Evolutionary conservation across 2,113 vertebrate genomes (phyloP).

Genomic region (Phasianus colchicus): DNA sequence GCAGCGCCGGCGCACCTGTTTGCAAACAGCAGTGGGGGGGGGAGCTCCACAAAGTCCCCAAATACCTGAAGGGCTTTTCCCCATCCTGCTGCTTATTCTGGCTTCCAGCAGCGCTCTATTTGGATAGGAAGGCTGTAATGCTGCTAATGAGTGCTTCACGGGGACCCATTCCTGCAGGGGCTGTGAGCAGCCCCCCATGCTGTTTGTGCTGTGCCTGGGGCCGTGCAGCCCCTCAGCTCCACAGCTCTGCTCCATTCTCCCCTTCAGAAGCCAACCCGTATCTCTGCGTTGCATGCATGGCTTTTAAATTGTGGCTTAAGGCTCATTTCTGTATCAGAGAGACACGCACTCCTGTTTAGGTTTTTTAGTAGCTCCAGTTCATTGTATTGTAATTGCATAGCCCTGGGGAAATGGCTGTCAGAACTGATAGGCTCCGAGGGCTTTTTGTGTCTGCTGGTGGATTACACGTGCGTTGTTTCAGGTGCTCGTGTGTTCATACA

Average conservation of each 20-base stretch:
- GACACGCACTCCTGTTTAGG: background rate
- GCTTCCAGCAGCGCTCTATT: background rate
- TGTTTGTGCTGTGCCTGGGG: accelerated
- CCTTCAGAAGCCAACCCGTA: background rate
- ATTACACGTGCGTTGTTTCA: background rate
- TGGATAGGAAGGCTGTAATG: background rate
- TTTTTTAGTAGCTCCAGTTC: background rate
- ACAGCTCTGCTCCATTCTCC: background rate
- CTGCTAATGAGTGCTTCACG: background rate
- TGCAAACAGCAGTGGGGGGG: accelerated
- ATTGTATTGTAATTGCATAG: background rate
- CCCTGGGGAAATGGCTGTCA: background rate
- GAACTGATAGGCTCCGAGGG: background rate
- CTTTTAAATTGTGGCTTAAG: background rate
- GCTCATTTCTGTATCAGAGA: background rate
- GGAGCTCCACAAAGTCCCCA: background rate
- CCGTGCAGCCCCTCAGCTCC: background rate
- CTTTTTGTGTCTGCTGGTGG: background rate
- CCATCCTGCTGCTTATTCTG: background rate
- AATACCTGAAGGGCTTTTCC: background rate
- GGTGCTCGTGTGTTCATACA: background rate
- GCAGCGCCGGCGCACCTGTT: too few relatives aligned
- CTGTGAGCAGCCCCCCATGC: background rate
- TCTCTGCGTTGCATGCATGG: accelerated
- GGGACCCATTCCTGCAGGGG: background rate